These are phyloP conservation scores for Chrysolina haemoptera DNA, from an alignment of 2,888 invertebrate genomes.

Conservation along the genomic window DNA sequence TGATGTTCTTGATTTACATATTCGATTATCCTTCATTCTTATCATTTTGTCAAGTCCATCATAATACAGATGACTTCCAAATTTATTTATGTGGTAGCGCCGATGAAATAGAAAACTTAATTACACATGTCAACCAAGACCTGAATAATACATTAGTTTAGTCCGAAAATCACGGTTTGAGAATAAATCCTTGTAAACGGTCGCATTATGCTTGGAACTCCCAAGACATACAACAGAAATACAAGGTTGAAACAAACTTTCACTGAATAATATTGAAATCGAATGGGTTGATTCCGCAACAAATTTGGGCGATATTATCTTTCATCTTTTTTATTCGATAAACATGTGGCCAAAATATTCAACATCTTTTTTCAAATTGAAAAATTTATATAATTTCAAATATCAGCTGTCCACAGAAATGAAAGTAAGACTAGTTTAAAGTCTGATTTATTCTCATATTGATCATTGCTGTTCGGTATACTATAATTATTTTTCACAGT, in stretches of 20 bases:
- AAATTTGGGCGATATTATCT: background rate
- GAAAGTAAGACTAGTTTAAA: too few species aligned
- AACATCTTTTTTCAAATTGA: background rate
- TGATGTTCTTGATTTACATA: too few species aligned
- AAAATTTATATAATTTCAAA: background rate
- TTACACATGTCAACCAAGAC: background rate
- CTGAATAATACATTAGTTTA: background rate
- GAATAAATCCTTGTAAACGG: background rate
- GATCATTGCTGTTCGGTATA: too few species aligned
- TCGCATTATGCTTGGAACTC: background rate
- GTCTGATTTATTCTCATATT: too few species aligned
- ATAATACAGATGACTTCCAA: too few species aligned
- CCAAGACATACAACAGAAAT: background rate
- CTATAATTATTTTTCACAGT: too few species aligned
- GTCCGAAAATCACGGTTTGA: background rate
- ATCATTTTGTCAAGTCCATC: too few species aligned
- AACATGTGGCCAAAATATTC: background rate
- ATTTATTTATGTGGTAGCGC: too few species aligned
- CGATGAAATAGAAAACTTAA: too few species aligned
- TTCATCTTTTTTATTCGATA: background rate
- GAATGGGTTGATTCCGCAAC: background rate
- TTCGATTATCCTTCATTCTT: too few species aligned
- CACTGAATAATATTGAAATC: background rate
- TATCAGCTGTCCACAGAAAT: background rate
- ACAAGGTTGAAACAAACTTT: background rate